A percentile compares a stretch with the other conserved stretches of the same genome.
These are phyloP conservation scores for Ellobius talpinus DNA, from an alignment of 2,113 vertebrate genomes.

Conservation along the genomic window DNA sequence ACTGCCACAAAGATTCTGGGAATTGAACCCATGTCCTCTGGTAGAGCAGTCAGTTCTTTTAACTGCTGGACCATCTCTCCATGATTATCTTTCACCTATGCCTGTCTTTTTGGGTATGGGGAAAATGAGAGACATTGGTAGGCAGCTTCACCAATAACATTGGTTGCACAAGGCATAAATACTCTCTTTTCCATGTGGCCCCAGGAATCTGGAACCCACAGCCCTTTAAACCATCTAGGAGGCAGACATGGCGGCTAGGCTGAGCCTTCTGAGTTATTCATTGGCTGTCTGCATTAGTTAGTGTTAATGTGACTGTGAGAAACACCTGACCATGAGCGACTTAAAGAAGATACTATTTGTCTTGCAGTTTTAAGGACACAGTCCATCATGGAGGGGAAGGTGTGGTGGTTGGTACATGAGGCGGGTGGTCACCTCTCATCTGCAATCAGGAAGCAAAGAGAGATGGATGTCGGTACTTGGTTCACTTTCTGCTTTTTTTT, in stretches of 20 bases:
- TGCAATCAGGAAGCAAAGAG: not conserved
- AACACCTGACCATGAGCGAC: not conserved
- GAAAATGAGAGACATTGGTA: not conserved
- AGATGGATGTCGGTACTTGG: not conserved
- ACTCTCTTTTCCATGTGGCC: no score
- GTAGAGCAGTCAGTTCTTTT: not conserved
- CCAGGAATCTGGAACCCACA: not conserved
- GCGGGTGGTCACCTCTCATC: not conserved
- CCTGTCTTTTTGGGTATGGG: not conserved
- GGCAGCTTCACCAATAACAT: not conserved
- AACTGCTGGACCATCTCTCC: not conserved
- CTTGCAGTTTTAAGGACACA: not conserved
- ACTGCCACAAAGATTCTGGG: not conserved
- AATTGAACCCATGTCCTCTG: not conserved
- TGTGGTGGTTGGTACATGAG: not conserved
- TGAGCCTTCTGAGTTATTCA: not conserved
- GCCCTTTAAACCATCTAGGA: not conserved
- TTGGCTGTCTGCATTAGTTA: not conserved
- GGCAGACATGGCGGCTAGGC: not conserved
- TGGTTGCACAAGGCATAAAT: not conserved
- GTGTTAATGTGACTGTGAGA: not conserved
- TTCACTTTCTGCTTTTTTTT: not conserved
- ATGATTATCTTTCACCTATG: not conserved
- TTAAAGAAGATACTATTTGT: not conserved
- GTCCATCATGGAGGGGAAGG: not conserved